Base-by-base conservation (phyloP, 2,113 vertebrate species). In the Dunckerocampus dactyliophorus region DNA sequence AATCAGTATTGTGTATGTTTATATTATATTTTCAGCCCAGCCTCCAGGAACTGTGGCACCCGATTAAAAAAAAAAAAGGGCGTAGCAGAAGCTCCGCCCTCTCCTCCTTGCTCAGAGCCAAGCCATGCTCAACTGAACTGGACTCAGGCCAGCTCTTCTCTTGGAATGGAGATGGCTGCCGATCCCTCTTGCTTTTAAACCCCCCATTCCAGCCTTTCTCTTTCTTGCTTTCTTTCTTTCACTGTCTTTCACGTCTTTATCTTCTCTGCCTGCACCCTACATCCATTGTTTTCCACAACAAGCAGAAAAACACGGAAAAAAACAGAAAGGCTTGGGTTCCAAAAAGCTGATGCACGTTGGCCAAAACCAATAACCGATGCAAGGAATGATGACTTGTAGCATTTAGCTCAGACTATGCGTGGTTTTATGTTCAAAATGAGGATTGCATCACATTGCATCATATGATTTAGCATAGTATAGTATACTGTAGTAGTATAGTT, bases 221-320 rank as follows among this genome's bases (percentile, higher is more conserved):
- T 62, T 59, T 65, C 51, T 37, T 19, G 56, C 65, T 47, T 34
- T 65, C 76, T 19, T 65, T 45, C 59, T 28, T 28, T 28, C 24
- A 3, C 24, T 28, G 2, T 59, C 55, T 22, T 59, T 50, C 59
- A n/a, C 62, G 43, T 1, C 58, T 42, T 1, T 43, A 54, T 2
- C 45, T 31, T 19, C 13, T 49, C 7, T 2, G 54, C 56, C 39
- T 57, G 9, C 59, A 21, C 59, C 62, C 71, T 75, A 87, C 83
- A 55, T 63, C 81, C 83, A 85, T 85, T 87, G 85, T 85, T 83
- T 55, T 16, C 71, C 1, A 39, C 51, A 12, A 39, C 37, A 39
- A 9, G 37, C 37, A 11, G 5, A 37, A 37, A 37, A 37, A 37
- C 34, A n/a, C n/a, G n/a, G n/a, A n/a, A n/a, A n/a, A n/a, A n/a